Evolutionary conservation across 2,888 invertebrate genomes (phyloP).

Genomic region (Lasioglossum calceatum): DNA sequence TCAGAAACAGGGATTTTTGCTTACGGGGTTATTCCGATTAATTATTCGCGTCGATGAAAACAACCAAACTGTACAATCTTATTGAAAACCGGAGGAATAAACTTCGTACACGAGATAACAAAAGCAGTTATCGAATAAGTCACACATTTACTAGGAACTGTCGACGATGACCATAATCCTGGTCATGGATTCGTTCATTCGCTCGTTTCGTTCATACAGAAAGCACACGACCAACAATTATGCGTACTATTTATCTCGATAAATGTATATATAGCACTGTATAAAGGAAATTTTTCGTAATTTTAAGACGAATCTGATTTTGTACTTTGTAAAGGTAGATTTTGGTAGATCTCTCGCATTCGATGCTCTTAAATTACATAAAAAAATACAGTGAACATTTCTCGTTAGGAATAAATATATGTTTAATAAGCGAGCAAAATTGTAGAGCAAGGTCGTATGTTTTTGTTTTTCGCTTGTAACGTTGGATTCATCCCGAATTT

Average conservation of each 20-base stretch:
- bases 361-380: slow-evolving; percentile 68
- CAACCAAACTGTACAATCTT: slow-evolving; percentile 22
- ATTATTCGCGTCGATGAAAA: slow-evolving; percentile 7
- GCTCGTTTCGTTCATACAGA: slow-evolving; percentile 41
- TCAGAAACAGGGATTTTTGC: no score
- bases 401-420: slow-evolving; percentile 76
- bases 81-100: slow-evolving; percentile 12
- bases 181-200: slow-evolving; percentile 39
- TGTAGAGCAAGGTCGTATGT: slow-evolving; percentile 73
- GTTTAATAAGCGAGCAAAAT: slow-evolving; percentile 71
- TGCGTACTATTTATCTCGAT: slow-evolving; percentile 52
- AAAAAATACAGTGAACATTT: slow-evolving; percentile 79
- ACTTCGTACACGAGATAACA: slow-evolving; percentile 25
- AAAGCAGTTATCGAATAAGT: slow-evolving; percentile 38
- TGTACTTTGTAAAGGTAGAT: slow-evolving; percentile 70
- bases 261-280: slow-evolving; percentile 31
- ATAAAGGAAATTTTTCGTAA: slow-evolving; percentile 33
- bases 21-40: slow-evolving; percentile 3
- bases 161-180: slow-evolving; percentile 36
- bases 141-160: slow-evolving; percentile 57
- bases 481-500: slow-evolving; percentile 38
- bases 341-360: slow-evolving; percentile 52
- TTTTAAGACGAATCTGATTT: slow-evolving; percentile 47
- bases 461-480: slow-evolving; percentile 44
- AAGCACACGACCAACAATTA: slow-evolving; percentile 40